Evolutionary conservation across 2,113 vertebrate species (phyloP).

Genomic region (Sinocyclocheilus anshuiensis): DNA sequence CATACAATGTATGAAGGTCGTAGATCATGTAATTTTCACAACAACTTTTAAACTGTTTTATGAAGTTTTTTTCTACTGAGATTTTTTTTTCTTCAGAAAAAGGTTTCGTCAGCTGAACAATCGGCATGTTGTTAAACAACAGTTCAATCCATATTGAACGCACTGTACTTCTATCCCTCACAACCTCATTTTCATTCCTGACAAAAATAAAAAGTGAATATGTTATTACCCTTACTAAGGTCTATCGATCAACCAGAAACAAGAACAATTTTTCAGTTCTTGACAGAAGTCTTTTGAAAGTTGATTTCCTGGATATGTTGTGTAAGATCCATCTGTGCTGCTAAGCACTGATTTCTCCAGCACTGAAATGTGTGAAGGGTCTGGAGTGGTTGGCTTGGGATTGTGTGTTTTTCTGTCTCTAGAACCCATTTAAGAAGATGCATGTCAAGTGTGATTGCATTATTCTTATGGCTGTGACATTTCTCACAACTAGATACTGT

Average conservation of each 20-base stretch:
- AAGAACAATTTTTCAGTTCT: not conserved
- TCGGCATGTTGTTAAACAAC: not conserved
- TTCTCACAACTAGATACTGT: not conserved
- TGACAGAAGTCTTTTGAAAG: constrained; percentile 11
- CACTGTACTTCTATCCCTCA: not conserved
- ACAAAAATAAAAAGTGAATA: not conserved
- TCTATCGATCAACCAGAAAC: not conserved
- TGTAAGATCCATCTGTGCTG: constrained; percentile 55
- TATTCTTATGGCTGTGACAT: not conserved
- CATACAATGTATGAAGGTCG: no score
- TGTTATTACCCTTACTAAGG: not conserved
- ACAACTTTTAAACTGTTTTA: not conserved
- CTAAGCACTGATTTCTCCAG: constrained; percentile 23
- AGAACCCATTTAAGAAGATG: not conserved
- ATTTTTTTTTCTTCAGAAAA: no score
- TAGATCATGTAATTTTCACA: no score
- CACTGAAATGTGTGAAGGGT: constrained; percentile 37
- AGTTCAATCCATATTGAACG: not conserved
- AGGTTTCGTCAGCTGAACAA: not conserved
- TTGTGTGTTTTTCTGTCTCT: constrained; percentile 29
- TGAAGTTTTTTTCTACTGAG: not conserved
- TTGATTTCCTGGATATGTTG: constrained; percentile 48
- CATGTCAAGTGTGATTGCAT: not conserved
- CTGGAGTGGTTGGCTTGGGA: constrained; percentile 33
- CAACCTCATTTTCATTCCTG: not conserved